Base-by-base conservation (phyloP, 2,113 vertebrate genomes). In the Tetrax tetrax region DNA sequence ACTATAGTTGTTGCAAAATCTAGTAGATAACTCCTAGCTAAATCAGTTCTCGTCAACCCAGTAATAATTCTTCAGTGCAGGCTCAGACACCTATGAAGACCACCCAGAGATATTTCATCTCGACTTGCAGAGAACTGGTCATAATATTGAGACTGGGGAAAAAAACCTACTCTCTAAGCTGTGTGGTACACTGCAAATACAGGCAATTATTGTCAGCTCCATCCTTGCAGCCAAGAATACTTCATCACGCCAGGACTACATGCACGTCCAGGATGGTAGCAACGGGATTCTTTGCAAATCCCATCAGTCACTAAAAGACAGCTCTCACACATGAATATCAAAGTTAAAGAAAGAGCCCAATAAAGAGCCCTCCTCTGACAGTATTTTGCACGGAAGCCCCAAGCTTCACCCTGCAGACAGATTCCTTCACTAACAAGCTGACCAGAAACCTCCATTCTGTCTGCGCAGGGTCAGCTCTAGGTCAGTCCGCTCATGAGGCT, bases 1-100 rank as follows among this genome's bases (percentile, higher is more conserved):
- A 74, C 82, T 93, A 69, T 56, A 92, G 83, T 48, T 65, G 90
- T 53, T 91, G 79, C 41, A 95, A 93, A 79, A 83, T 50, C 71
- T 74, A 18, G 28, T 69, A 88, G 87, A 69, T 80, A 90, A 64
- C 27, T 91, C 28, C 66, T 68, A 90, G 64, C 6, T 35, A 59
- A 85, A 65, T 66, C 41, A 50, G 9, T 66, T 80, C 78, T 72
- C 4, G 0, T 57, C 74, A 80, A 20, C 35, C 61, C 45, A 65
- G 59, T 54, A 87, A 66, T 60, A 91, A 65, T 37, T 78, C 72
- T 68, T 65, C 11, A 20, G 23, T 57, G 69, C 31, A 93, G 74
- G 25, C 31, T 92, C 51, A 87, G 65, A 38, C 56, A 87, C 4
- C 43, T 65, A 57, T 37, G 20, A 85, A 87, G 45, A 59, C 48